Percentiles rank a stretch among this genome's conserved stretches.
Evolutionary conservation across 1,140 invertebrate species (phyloP).

Genomic region (Pseudomyrmex cubaensis): DNA sequence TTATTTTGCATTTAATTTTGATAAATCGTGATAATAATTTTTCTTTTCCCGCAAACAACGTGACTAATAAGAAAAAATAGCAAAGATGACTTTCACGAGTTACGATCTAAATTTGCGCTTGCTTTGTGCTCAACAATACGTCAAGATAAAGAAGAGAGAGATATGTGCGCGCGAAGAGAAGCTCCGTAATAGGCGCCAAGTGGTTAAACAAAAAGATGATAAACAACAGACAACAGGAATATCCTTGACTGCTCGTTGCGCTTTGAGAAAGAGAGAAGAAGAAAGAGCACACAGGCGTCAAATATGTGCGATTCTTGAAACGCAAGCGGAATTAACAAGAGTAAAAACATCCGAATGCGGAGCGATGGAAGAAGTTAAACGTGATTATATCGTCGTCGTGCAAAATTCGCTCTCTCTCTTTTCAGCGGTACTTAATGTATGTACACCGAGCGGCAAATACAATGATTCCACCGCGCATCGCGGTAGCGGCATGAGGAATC

Average conservation of each 20-base stretch:
- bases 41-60: too few species aligned
- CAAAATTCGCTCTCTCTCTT: too few species aligned
- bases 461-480: neutral
- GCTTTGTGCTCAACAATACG: neutral
- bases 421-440: too few species aligned
- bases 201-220: conserved; percentile 35
- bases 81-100: conserved; percentile 22
- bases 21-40: too few species aligned
- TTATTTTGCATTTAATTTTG: too few species aligned
- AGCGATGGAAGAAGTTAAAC: conserved; percentile 2
- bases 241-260: neutral
- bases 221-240: neutral
- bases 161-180: neutral
- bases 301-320: neutral
- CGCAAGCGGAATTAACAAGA: neutral
- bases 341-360: neutral
- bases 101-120: conserved; percentile 25
- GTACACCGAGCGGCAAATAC: conserved; percentile 19
- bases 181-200: conserved; percentile 17
- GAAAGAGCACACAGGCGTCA: too few species aligned
- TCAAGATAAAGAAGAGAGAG: conserved; percentile 14
- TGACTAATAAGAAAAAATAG: neutral
- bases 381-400: neutral
- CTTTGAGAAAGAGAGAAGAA: too few species aligned
- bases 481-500: conserved; percentile 31